A percentile compares a stretch with the other conserved stretches of the same genome.
Evolutionary conservation across 2,113 vertebrate genomes (phyloP).

Genomic region (Rhineura floridana): DNA sequence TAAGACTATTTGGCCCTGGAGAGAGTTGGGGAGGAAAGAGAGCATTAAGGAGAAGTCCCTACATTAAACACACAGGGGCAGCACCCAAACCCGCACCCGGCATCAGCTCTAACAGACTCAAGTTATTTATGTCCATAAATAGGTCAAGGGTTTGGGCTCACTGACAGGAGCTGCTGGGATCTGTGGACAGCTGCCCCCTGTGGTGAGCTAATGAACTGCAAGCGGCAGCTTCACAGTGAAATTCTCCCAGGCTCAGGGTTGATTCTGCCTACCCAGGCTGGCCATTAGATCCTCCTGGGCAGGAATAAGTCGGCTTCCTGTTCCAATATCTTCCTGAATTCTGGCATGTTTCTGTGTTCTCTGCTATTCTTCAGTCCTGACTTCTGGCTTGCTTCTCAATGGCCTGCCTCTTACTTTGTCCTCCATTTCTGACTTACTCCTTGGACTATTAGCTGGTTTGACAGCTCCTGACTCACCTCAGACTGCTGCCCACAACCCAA

Average conservation of each 20-base stretch:
- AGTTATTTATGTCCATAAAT: not conserved
- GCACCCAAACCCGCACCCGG: not conserved
- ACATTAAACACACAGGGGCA: not conserved
- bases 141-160: not conserved
- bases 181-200: not conserved
- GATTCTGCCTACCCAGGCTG: not conserved
- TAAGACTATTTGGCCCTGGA: conserved; percentile 33
- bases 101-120: not conserved
- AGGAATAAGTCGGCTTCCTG: not conserved
- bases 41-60: not conserved
- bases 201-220: too few relatives aligned
- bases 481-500: not conserved
- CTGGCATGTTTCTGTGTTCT: not conserved
- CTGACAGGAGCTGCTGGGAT: too few relatives aligned
- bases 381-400: not conserved
- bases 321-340: not conserved
- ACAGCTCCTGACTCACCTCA: not conserved
- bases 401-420: not conserved
- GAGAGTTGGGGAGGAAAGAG: not conserved
- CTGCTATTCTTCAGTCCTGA: not conserved
- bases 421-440: too few relatives aligned
- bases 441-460: not conserved
- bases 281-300: not conserved
- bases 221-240: not conserved
- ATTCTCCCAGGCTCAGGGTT: not conserved